Evolutionary conservation across 2,113 vertebrate genomes (phyloP).

Genomic region (Tachysurus vachellii): DNA sequence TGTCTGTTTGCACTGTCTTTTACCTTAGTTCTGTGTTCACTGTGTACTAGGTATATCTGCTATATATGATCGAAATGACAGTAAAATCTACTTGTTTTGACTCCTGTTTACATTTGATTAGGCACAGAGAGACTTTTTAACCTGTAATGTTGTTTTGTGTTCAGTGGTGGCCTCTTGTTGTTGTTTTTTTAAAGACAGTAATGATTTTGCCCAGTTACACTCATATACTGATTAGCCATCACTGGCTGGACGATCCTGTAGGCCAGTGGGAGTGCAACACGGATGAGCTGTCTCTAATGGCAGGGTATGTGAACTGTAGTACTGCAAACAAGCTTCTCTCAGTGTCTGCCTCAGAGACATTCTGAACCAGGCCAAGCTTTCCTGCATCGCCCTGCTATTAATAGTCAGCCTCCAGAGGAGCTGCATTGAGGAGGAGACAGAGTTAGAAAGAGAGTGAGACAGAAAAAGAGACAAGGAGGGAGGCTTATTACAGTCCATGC

Average conservation of each 20-base stretch:
- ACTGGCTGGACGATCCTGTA: slow-evolving; percentile 55
- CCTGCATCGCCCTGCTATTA: slow-evolving; percentile 59
- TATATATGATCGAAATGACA: too few species aligned
- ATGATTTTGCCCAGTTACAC: slow-evolving; percentile 31
- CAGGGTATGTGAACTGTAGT: slow-evolving; percentile 51
- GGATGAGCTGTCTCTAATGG: slow-evolving; percentile 57
- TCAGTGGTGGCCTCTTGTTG: neutral
- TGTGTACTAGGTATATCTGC: too few species aligned
- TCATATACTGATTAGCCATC: slow-evolving; percentile 60
- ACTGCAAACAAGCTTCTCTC: slow-evolving; percentile 56
- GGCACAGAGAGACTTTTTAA: neutral
- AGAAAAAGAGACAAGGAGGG: slow-evolving; percentile 36
- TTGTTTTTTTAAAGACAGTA: neutral
- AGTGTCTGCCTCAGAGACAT: slow-evolving; percentile 52
- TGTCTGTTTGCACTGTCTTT: too few species aligned
- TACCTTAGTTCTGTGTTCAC: too few species aligned
- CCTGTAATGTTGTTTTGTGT: neutral
- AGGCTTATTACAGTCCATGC: slow-evolving; percentile 14
- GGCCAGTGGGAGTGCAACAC: slow-evolving; percentile 56
- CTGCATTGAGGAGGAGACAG: slow-evolving; percentile 40
- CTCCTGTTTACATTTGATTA: neutral
- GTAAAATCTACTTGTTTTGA: too few species aligned
- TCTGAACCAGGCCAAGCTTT: slow-evolving; percentile 44
- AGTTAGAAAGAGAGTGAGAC: slow-evolving; percentile 37
- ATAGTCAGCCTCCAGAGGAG: slow-evolving; percentile 60